Percentiles rank a stretch among this genome's conserved stretches.
Conservation (phyloP, 2,113 vertebrate genomes). For the Chionis minor region DNA sequence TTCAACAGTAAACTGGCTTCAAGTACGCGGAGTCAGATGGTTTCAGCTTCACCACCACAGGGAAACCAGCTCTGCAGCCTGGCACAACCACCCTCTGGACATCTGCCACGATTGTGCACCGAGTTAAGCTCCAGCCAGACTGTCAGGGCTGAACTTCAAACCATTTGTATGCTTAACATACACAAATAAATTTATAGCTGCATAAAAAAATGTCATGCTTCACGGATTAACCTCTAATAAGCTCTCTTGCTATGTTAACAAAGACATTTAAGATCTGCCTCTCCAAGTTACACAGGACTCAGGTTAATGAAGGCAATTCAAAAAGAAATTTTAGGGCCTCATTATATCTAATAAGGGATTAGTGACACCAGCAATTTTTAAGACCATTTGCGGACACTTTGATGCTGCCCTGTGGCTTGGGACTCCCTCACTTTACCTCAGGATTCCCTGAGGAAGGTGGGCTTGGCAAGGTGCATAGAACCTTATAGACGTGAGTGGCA, state of each 20-base stretch:
- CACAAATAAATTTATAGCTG: constrained; percentile 67
- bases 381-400: constrained; percentile 47
- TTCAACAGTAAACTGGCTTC: constrained; percentile 18
- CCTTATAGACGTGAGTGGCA: not conserved
- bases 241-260: constrained; percentile 56
- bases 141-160: constrained; percentile 52
- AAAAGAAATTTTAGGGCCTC: constrained; percentile 57
- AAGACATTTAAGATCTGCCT: constrained; percentile 61
- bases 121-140: constrained; percentile 58
- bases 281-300: constrained; percentile 34
- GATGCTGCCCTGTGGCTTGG: constrained; percentile 23
- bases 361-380: constrained; percentile 57
- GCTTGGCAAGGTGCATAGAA: not conserved
- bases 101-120: constrained; percentile 29
- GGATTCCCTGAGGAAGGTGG: not conserved
- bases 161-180: constrained; percentile 36
- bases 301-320: constrained; percentile 60
- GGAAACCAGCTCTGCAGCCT: constrained; percentile 35
- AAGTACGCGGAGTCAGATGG: constrained; percentile 1
- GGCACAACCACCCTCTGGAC: constrained; percentile 41
- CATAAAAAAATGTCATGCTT: constrained; percentile 56
- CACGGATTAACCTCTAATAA: constrained; percentile 65
- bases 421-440: constrained; percentile 2
- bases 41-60: constrained; percentile 38
- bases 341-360: constrained; percentile 70